Base-by-base conservation (phyloP, 2,113 vertebrate species). In the Anolis carolinensis region DNA sequence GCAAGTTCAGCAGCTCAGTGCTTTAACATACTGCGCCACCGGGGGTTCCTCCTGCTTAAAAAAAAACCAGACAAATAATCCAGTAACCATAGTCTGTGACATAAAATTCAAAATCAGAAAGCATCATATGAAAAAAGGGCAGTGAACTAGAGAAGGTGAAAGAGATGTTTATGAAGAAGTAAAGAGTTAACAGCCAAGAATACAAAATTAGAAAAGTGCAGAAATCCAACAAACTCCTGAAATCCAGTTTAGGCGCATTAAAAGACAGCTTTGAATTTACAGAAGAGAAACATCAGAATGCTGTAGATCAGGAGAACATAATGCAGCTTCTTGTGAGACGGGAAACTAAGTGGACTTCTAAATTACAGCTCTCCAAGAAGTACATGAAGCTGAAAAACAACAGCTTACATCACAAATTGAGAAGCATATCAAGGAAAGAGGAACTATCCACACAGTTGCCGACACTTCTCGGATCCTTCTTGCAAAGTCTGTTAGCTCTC, bases 391-490 rank as follows among this genome's bases (percentile, higher is more conserved):
- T 81, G 98, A 98, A 90, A 99, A 97, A 84, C 94, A 93, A 32
- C 89, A 99, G 98, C 91, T 98, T 39, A 92, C 95, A 87, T 95
- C 95, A 52, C 95, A 98, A 81, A 91, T 98, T 92, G 95, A 97
- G 88, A 99, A 99, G 92, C 98, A 99, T 77, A 96, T 98, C 90
- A 97, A 97, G 91, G 94, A 93, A 90, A 94, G 97, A 87, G 98
- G 98, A 75, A 97, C 95, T 0, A 99, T 96, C 85, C 36, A 91
- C 0, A 94, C 96, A 2, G 97, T 99, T 62, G 82, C 95, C 21
- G 99, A 99, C 91, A 99, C 98, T 4, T 98, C 99, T 82, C 98
- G 99, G 89, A 99, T 98, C 92, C 97, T 99, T 65, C 97, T 99
- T 86, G 98, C 98, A 7, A 98, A 99, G 95, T 94, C 96, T 0